Base-by-base conservation (phyloP, 2,888 invertebrate genomes). In the Lithophane leautieri region DNA sequence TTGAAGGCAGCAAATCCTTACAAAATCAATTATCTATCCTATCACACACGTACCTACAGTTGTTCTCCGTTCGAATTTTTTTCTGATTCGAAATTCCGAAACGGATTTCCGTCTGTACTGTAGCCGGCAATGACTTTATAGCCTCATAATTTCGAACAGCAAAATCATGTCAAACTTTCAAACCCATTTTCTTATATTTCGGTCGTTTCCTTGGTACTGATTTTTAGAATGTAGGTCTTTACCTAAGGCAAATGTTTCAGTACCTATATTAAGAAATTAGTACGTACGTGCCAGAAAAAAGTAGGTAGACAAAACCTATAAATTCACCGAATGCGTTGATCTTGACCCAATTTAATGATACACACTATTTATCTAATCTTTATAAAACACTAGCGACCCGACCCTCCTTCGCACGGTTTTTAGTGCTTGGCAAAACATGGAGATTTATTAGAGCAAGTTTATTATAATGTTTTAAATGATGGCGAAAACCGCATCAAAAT, bases 181-280 rank as follows among this genome's bases (percentile, higher is more conserved):
- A 63, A 63, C 16, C 28, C 19, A 0, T 79, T 28, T 70, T 6
- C 8, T 25, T 8, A 65, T 78, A 82, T 76, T 76, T 75, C 60
- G 73, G 73, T 68, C 63, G 63, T 76, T 81, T 68, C 78, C 85
- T 89, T 82, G 84, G 70, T 86, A 87, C 83, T 76, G 68, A 73
- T 81, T 74, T 68, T 9, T 22, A 70, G 78, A 81, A 74, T 69
- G 40, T 73, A 34, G 34, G 34, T 34, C n/a, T n/a, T n/a, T n/a
- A 8, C 3, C 2, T 52, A 56, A 4, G 2, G 42, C 19, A 71
- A 76, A 52, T n/a, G 19, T 72, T 72, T 73, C 25, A 54, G 52
- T 42, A 34, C 34, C 34, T 34, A 19, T 50, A 44, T 47, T n/a
- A 60, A 60, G 19, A 70, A 60, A 77, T 14, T 58, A 28, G 44